phyloP scores from a whole-genome alignment of 1,140 invertebrate genomes.

The Hesperophylax magnus region DNA sequence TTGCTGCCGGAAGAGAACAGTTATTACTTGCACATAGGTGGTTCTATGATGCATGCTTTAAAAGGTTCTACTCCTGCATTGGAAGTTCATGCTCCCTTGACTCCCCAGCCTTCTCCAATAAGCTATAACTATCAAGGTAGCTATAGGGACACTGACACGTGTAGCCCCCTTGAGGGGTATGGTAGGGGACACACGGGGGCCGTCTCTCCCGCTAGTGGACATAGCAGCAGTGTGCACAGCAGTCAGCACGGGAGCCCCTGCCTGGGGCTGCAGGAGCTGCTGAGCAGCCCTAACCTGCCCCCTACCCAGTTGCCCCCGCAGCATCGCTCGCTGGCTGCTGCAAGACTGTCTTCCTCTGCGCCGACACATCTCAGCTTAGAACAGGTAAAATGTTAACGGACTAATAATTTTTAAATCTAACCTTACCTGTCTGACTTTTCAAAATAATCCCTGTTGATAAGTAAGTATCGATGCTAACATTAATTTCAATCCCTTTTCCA shows the following conservation, averaged over 20 bases:
- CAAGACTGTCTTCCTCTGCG: slow-evolving; percentile 85
- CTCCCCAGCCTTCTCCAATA: slow-evolving; percentile 63
- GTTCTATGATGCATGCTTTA: slow-evolving; percentile 65
- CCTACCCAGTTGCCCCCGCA: slow-evolving; percentile 61
- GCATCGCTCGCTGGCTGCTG: slow-evolving; percentile 68
- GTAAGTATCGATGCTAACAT: no score
- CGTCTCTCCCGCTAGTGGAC: slow-evolving; percentile 74
- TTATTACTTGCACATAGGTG: slow-evolving; percentile 67
- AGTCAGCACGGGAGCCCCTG: slow-evolving; percentile 64
- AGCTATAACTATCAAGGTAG: slow-evolving; percentile 55
- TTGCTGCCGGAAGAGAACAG: slow-evolving; percentile 79
- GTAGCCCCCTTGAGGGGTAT: slow-evolving; percentile 67
- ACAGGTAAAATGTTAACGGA: slow-evolving; percentile 60
- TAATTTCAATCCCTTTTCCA: no score
- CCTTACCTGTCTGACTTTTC: not conserved
- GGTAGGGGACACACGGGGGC: slow-evolving; percentile 64
- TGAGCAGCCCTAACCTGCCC: slow-evolving; percentile 74
- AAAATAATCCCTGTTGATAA: no score
- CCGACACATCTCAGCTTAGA: slow-evolving; percentile 86
- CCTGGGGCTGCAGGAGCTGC: slow-evolving; percentile 73
- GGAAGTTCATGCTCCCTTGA: slow-evolving; percentile 66
- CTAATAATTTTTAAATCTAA: not conserved
- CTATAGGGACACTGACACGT: slow-evolving; percentile 49
- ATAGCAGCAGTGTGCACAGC: slow-evolving; percentile 70
- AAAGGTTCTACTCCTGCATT: slow-evolving; percentile 61